Evolutionary conservation across 1,140 invertebrate genomes (phyloP), one percentile per base, ranked within the genome.

Genomic region (Potamilus streckersoni): DNA sequence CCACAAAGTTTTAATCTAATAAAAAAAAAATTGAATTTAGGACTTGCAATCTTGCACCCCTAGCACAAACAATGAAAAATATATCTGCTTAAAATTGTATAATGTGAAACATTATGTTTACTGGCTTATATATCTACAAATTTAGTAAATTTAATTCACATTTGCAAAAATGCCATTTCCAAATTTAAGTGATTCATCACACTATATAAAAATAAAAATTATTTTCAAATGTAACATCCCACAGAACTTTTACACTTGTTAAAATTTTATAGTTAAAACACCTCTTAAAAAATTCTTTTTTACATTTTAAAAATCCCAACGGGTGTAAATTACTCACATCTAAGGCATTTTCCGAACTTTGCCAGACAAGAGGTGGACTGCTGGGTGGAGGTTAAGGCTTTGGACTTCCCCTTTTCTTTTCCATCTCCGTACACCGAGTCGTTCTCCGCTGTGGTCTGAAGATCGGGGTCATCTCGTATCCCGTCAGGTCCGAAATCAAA

Each of bases 271-370:
- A 14, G 13, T 56, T 16, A 60, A 55, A 71, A 17, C 20, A 20
- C 23, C 12, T 56, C 60, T 17, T 61, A 20, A 38, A n/a, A 12
- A 31, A 12, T 20, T 66, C 20, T 27, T 62, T 23, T 27, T 56
- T 66, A 12, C 11, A 16, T 20, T 63, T 11, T 20, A 38, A 61
- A 75, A 19, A 70, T 15, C 13, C 17, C 59, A 70, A 73, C 19
- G 23, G 73, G 15, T 49, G 17, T 74, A 55, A 55, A 55, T 56
- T 74, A 88, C 86, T 87, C 84, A 89, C 87, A 87, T 80, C 88
- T 74, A 8, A 89, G 59, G 57, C 85, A 84, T 60, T 78, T 76
- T 13, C 76, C 76, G 71, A 87, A 82, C 60, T 81, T 82, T 56
- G 71, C 69, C 62, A 79, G 77, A 62, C 80, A 85, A 16, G 74